Percentiles rank a stretch among this genome's conserved stretches.
These are phyloP conservation scores for Panagrolaimus sp. DNA, from an alignment of 1,140 invertebrate species.

Conservation along the genomic window DNA sequence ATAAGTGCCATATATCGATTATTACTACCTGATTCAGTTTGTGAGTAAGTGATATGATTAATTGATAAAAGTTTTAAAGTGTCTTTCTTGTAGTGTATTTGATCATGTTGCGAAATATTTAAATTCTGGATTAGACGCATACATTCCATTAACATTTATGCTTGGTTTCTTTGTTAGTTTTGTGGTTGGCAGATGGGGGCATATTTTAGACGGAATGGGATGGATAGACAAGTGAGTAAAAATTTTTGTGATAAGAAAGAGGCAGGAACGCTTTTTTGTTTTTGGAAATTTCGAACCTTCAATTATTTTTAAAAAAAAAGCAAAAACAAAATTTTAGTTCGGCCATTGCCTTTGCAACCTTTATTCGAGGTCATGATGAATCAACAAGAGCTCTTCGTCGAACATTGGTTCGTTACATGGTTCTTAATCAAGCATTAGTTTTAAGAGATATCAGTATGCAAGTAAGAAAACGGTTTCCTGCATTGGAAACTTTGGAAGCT, in stretches of 20 bases:
- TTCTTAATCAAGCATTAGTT: conserved; percentile 42
- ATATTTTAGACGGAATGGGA: conserved; percentile 53
- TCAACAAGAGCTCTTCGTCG: background rate
- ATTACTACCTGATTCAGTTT: conserved; percentile 30
- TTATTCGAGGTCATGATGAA: conserved; percentile 4
- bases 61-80: background rate
- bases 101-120: conserved; percentile 48
- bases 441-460: conserved; percentile 53
- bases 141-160: conserved; percentile 53
- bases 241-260: background rate
- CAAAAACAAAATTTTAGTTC: background rate
- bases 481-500: conserved; percentile 54
- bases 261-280: conserved; percentile 8
- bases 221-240: conserved; percentile 52
- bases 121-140: conserved; percentile 37
- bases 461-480: conserved; percentile 51
- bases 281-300: background rate
- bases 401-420: conserved; percentile 24
- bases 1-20: conserved; percentile 38
- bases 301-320: conserved; percentile 16
- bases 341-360: background rate
- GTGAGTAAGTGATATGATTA: conserved; percentile 21
- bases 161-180: conserved; percentile 43
- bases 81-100: conserved; percentile 37
- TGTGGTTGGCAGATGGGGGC: conserved; percentile 43